These are phyloP conservation scores for Actinia tenebrosa DNA, from an alignment of 64 coral and sea anemone genomes.

Conservation along the genomic window DNA sequence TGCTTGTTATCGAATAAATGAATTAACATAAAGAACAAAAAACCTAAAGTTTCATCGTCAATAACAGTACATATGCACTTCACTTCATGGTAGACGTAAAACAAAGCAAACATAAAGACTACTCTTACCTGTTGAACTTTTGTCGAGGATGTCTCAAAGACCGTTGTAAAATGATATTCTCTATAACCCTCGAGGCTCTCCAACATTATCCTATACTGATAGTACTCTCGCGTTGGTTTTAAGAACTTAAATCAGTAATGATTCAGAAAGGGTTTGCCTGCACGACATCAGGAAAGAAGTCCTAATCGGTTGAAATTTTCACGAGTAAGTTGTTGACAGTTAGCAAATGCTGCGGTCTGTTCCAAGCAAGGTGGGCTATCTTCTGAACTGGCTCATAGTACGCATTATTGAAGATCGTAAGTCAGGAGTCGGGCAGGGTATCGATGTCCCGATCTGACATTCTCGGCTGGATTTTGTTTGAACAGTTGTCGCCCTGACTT, in stretches of 20 bases:
- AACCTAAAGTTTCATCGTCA: background rate
- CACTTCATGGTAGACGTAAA: background rate
- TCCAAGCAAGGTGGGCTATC: background rate
- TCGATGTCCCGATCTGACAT: background rate
- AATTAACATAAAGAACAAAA: background rate
- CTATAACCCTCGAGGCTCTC: background rate
- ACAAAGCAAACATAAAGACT: background rate
- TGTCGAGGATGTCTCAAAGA: background rate
- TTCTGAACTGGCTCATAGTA: background rate
- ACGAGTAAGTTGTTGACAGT: background rate
- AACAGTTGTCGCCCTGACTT: background rate
- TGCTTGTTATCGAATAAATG: background rate
- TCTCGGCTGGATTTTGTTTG: constrained; percentile 4
- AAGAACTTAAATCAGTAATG: background rate
- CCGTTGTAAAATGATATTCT: constrained; percentile 7
- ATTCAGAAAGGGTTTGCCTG: background rate
- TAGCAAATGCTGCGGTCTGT: background rate
- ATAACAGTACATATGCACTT: background rate
- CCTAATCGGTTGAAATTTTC: background rate
- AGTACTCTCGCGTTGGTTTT: background rate
- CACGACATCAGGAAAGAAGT: background rate
- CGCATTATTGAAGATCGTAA: background rate
- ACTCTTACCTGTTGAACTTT: constrained; percentile 3
- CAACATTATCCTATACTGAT: background rate
- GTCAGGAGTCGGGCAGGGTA: background rate